Evolutionary conservation across 2,797 vertebrate genomes (phyloP).

Genomic region (Ceyx erithaca): DNA sequence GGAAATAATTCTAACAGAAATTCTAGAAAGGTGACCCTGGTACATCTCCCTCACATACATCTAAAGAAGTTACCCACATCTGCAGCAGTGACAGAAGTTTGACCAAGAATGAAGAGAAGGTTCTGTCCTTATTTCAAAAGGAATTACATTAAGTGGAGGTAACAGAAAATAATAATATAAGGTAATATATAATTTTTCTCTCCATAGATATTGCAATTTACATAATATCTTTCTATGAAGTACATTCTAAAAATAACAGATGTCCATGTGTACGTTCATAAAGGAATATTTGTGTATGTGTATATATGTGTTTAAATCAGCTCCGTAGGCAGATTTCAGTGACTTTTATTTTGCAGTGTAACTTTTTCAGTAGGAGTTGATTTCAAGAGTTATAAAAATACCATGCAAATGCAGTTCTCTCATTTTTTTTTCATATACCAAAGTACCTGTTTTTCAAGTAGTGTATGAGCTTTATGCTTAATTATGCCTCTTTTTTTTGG

Average conservation of each 20-base stretch:
- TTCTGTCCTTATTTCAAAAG: not conserved
- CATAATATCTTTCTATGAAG: not conserved
- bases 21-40: not conserved
- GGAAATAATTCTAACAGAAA: not conserved
- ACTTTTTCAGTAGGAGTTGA: not conserved
- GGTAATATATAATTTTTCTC: not conserved
- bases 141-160: not conserved
- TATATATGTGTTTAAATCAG: not conserved
- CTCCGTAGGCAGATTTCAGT: not conserved
- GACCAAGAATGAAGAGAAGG: not conserved
- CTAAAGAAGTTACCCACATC: not conserved
- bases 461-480: not conserved
- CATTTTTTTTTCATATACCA: not conserved
- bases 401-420: not conserved
- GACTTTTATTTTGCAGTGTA: conserved; percentile 2
- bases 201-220: not conserved
- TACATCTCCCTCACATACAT: not conserved
- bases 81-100: not conserved
- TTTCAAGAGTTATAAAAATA: not conserved
- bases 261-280: not conserved
- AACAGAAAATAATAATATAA: not conserved
- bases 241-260: not conserved
- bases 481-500: not conserved
- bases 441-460: not conserved
- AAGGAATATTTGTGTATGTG: not conserved